Evolutionary conservation across 2,113 vertebrate species (phyloP).

Genomic region (Hippolais icterina): DNA sequence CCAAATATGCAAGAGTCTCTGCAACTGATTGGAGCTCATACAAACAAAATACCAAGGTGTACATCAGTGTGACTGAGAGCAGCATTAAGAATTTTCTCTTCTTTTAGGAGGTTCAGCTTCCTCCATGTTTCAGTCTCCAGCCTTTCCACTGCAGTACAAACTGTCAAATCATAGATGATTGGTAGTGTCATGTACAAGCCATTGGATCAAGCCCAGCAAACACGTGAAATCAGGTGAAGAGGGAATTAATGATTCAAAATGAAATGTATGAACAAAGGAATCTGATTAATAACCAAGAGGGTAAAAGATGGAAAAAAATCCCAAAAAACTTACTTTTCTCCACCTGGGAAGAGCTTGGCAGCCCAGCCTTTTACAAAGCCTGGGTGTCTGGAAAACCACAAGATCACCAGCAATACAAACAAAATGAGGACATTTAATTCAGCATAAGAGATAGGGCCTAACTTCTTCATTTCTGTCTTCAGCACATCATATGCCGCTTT

Average conservation of each 20-base stretch:
- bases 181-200: neutral
- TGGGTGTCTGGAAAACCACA: conserved; percentile 94
- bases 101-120: neutral
- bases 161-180: neutral
- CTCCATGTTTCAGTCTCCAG: neutral
- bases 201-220: neutral
- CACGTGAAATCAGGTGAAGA: neutral
- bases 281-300: neutral
- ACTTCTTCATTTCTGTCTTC: conserved; percentile 79
- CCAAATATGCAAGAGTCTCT: neutral
- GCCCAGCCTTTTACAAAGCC: conserved; percentile 93
- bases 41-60: neutral
- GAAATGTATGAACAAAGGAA: neutral
- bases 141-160: neutral
- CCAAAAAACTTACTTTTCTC: conserved; percentile 78
- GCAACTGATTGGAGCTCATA: neutral
- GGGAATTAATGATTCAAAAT: neutral
- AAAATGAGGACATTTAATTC: conserved; percentile 87
- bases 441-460: conserved; percentile 88
- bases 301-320: neutral
- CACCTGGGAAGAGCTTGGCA: conserved; percentile 76
- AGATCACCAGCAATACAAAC: conserved; percentile 83
- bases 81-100: neutral
- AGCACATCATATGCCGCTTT: conserved; percentile 79
- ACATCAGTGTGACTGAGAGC: neutral